These are phyloP conservation scores for Orgyia antiqua DNA, from an alignment of 2,888 invertebrate genomes.

Conservation along the genomic window DNA sequence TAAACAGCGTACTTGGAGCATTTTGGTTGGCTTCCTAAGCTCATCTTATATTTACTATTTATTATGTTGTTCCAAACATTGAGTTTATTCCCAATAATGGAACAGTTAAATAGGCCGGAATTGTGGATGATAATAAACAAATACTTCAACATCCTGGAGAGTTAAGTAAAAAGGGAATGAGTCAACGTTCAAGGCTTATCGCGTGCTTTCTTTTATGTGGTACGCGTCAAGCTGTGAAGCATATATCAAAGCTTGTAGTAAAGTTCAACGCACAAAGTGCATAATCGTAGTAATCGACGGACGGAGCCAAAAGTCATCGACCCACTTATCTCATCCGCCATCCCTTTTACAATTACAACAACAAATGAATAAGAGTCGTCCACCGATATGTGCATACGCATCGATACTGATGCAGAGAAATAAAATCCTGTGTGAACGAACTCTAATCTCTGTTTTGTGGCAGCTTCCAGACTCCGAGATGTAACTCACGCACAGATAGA, in stretches of 20 bases:
- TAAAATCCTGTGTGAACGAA: conserved; percentile 79
- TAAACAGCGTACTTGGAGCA: too few relatives aligned
- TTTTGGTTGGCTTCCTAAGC: too few relatives aligned
- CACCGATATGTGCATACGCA: conserved; percentile 65
- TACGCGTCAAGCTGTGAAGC: conserved; percentile 39
- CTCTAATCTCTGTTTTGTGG: conserved; percentile 76
- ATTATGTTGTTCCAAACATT: too few relatives aligned
- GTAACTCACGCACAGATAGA: conserved; percentile 49
- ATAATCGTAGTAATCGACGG: conserved; percentile 73
- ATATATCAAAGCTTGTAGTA: conserved; percentile 57
- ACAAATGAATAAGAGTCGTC: conserved; percentile 72
- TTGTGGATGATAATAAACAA: too few relatives aligned
- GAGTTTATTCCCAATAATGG: too few relatives aligned
- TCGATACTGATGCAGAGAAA: conserved; percentile 70
- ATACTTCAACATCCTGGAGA: neutral
- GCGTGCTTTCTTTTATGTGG: conserved; percentile 19
- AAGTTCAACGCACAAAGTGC: conserved; percentile 77
- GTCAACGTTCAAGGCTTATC: conserved; percentile 26
- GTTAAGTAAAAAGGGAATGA: conserved; percentile 2
- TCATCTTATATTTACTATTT: too few relatives aligned
- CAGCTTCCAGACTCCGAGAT: conserved; percentile 64
- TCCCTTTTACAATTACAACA: conserved; percentile 78
- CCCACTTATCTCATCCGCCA: conserved; percentile 78
- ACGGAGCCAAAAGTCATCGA: conserved; percentile 76
- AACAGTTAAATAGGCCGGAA: too few relatives aligned